Evolutionary conservation across 2,113 vertebrate genomes (phyloP).

Genomic region (Australoheros scitulus): DNA sequence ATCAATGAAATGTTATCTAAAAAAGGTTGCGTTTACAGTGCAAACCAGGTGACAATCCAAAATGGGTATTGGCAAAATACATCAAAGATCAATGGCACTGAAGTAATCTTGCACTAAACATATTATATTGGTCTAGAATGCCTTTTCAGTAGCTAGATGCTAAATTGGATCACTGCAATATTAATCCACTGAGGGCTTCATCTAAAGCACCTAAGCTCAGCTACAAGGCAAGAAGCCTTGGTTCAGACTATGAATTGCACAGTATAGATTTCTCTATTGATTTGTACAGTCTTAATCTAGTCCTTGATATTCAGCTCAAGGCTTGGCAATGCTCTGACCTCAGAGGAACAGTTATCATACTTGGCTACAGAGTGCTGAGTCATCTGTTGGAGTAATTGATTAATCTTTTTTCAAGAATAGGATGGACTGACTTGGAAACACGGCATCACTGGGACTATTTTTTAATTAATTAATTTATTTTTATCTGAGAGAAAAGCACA

Average conservation of each 20-base stretch:
- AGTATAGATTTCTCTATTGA: conserved; percentile 72
- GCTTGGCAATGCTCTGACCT: conserved; percentile 64
- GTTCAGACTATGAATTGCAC: conserved; percentile 48
- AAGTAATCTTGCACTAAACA: conserved; percentile 28
- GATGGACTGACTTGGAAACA: conserved; percentile 37
- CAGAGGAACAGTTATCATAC: conserved; percentile 66
- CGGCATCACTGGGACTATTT: conserved; percentile 17
- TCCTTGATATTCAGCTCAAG: conserved; percentile 78
- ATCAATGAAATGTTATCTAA: conserved; percentile 23
- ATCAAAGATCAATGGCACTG: conserved; percentile 3
- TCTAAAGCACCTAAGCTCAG: conserved; percentile 44
- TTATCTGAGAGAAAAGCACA: conserved; percentile 2
- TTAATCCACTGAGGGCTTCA: conserved; percentile 68
- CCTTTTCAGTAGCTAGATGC: conserved; percentile 28
- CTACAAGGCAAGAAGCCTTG: conserved; percentile 57
- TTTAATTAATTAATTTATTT: background rate
- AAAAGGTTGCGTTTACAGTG: conserved; percentile 9
- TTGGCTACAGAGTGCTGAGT: conserved; percentile 65
- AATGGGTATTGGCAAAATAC: background rate
- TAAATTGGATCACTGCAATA: conserved; percentile 70
- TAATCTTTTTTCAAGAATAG: conserved; percentile 33
- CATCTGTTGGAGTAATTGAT: conserved; percentile 59
- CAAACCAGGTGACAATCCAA: conserved; percentile 14
- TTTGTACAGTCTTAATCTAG: conserved; percentile 74
- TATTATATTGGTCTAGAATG: conserved; percentile 33